Base-by-base conservation (phyloP, 2,113 vertebrate species). In the Aspiorhynchus laticeps region DNA sequence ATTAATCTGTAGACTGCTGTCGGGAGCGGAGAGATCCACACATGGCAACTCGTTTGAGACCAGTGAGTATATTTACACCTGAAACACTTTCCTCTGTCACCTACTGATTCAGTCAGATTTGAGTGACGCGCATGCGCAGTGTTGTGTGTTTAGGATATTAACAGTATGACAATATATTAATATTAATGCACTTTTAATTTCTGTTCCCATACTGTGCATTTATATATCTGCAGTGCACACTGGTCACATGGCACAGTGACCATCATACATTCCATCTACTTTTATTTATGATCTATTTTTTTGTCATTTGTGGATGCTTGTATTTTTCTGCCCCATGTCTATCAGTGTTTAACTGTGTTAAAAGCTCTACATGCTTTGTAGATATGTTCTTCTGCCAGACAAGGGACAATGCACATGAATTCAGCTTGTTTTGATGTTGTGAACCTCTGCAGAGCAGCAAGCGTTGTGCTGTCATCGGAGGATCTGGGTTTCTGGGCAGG, bases 401-500 rank as follows among this genome's bases (percentile, higher is more conserved):
- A 28, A 65, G 26, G 61, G 26, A 28, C 26, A 8, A 5, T 77
- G 12, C 1, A 15, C 2, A 17, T 76, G 9, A 38, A 5, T 53
- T 1, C 36, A 8, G 7, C 24, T 51, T 15, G 41, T 79, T 46
- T 5, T 41, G 43, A 80, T 8, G 0, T 0, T 5, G 33, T 78
- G 21, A 15, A 0, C 28, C 10, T 80, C n/a, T 33, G 11, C 93
- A 99, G 98, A 93, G 93, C 38, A 94, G 7, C 63, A 97, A 95
- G 88, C 95, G 92, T 9, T 99, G 98, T 75, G 92, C 95, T 0
- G 98, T 99, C 31, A 97, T 99, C 0, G 98, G 98, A 0, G 98
- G 98, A 8, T 98, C 96, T 0, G 98, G 98, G 0, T 99, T 99
- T 93, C 92, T 99, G 76, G 98, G 98, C 4, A 95, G 94, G 91